These are phyloP conservation scores for Dunckerocampus dactyliophorus DNA, from an alignment of 2,113 vertebrate species.

Conservation along the genomic window DNA sequence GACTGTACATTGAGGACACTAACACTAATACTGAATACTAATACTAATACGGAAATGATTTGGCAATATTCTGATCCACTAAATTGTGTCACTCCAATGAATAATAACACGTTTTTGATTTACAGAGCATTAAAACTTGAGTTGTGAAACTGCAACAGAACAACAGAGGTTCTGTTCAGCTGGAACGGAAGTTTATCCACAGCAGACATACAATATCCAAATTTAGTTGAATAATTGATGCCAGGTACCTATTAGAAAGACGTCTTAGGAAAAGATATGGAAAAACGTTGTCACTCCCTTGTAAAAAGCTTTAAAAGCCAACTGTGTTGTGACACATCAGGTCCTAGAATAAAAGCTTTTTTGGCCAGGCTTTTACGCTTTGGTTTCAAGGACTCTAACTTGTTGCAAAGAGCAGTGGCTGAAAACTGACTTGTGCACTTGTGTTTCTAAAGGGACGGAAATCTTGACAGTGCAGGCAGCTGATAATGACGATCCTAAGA, in stretches of 20 bases:
- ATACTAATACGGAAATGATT: no score
- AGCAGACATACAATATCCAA: no score
- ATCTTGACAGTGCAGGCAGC: conserved; percentile 72
- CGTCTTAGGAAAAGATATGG: conserved; percentile 31
- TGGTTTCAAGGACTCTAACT: conserved; percentile 43
- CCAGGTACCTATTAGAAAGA: conserved; percentile 37
- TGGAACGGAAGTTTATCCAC: no score
- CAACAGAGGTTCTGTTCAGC: no score
- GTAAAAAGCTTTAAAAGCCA: conserved; percentile 33
- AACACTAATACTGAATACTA: no score
- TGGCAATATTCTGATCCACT: no score
- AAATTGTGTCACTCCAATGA: no score
- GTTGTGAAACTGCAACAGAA: no score
- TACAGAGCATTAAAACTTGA: no score
- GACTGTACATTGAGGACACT: no score
- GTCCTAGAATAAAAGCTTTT: conserved; percentile 44
- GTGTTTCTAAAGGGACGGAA: conserved; percentile 64
- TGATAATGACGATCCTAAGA: conserved; percentile 75
- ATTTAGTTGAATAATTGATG: neutral
- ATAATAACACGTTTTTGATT: no score
- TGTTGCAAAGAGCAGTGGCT: conserved; percentile 1
- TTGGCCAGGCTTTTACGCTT: conserved; percentile 44
- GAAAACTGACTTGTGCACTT: neutral
- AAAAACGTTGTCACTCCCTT: conserved; percentile 23
- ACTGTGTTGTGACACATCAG: conserved; percentile 34